Evolutionary conservation across 2,113 vertebrate species (phyloP).

Genomic region (Procavia capensis): DNA sequence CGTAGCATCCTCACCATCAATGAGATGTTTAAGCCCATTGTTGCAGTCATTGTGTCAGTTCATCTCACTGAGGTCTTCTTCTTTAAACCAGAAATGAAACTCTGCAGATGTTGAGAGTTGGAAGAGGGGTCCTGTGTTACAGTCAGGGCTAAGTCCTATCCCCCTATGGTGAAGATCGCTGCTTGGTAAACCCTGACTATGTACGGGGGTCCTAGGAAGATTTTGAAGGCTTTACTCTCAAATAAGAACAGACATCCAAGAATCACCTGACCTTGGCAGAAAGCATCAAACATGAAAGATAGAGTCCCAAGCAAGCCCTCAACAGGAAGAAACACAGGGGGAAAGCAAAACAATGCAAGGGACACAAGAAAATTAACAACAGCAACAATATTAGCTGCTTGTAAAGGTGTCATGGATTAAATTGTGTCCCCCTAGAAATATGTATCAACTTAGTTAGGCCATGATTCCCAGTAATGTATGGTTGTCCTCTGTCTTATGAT

Average conservation of each 20-base stretch:
- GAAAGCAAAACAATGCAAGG: neutral
- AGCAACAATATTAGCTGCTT: neutral
- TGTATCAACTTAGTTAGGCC: too few species aligned
- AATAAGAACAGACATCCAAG: neutral
- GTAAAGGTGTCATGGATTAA: too few species aligned
- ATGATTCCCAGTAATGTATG: too few species aligned
- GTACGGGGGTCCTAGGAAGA: too few species aligned
- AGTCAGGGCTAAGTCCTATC: neutral
- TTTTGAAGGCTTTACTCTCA: neutral
- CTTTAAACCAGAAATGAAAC: neutral
- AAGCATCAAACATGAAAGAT: neutral
- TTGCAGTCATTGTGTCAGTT: neutral
- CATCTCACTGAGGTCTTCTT: neutral
- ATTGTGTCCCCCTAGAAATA: too few species aligned
- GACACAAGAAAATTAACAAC: neutral
- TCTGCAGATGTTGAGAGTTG: neutral
- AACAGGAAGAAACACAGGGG: neutral
- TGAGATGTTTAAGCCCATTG: neutral
- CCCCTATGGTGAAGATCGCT: neutral
- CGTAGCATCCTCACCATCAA: neutral
- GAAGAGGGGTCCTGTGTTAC: fast-evolving
- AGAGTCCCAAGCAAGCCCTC: neutral
- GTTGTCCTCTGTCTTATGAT: too few species aligned
- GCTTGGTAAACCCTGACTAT: neutral
- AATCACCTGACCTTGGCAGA: neutral